Evolutionary conservation across 2,113 vertebrate species (phyloP), one percentile per base, ranked within the genome.

Genomic region (Rhea pennata): DNA sequence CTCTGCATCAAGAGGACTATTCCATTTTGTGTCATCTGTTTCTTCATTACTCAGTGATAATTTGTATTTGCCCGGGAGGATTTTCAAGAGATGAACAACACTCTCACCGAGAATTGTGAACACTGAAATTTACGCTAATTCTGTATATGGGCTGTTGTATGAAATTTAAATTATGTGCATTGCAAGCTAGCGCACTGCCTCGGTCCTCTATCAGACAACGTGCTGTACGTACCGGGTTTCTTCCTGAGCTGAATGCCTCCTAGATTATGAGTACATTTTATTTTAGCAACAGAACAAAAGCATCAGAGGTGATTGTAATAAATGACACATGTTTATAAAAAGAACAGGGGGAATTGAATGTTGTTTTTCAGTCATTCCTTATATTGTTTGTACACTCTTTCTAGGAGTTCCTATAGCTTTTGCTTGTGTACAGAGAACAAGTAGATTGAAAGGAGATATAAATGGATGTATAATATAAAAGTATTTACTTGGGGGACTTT

Each of bases 1-100:
- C 81, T 96, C 89, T 56, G 91, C 93, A 94, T 95, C 94, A 88
- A 72, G 91, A 96, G 93, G 83, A 94, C 95, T 75, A 86, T 95
- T 87, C 69, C 44, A 93, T 88, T 96, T 94, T 92, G 84, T 70
- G 90, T 92, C 91, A 89, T 91, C 96, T 94, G 88, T 93, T 95
- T 95, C 92, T 87, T 93, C 80, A 88, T 93, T 77, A 90, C 78
- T 95, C 71, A 76, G 94, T 97, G 87, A 86, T 95, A 94, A 94
- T 94, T 88, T 96, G 85, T 96, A 93, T 95, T 95, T 97, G 94
- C 96, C 95, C 90, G 78, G 87, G 94, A 96, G 95, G 95, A 86
- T 97, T 96, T 97, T 90, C 79, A 62, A 51, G 85, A 74, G 91
- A 92, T 89, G 64, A 76, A 92, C 87, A 87, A 65, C 85, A 73